Base-by-base conservation (phyloP, 2,888 invertebrate species). In the Dorcus hopei region DNA sequence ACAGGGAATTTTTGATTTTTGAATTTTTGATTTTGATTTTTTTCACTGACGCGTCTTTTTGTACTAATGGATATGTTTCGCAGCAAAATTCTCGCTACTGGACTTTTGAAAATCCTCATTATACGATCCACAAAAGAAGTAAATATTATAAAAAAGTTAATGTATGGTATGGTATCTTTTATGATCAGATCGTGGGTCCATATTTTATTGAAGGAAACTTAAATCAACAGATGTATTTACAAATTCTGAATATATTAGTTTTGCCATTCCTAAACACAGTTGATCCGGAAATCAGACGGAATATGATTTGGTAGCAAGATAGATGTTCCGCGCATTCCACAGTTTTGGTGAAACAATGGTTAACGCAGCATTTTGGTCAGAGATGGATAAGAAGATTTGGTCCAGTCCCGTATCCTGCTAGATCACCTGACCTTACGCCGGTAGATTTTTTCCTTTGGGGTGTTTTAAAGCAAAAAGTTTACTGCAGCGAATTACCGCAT, bases 261-360 rank as follows among this genome's bases (percentile, higher is more conserved):
- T 41, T 41, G 14, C 41, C 41, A 11, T 14, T 11, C 11, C 14
- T 41, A 41, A n/a, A 41, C 9, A 41, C n/a, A 11, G 5, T 41
- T 41, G 14, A 9, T 43, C 50, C 33, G 23, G 45, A 49, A 41
- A 42, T 42, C 6, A 23, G 41, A 14, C 5, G 33, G 38, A 43
- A 50, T n/a, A 40, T 56, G 4, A 19, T 42, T 43, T 56, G 43
- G 50, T 51, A 56, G 33, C 45, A 51, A 43, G 56, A 56, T 38
- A 26, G 55, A 5, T 49, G 42, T 19, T 49, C 41, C 19, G 55
- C 49, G 16, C 49, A 43, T 56, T 49, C 50, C 3, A 49, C 39
- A 11, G 33, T 56, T 23, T 51, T 56, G 39, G 23, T 51, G 11
- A 33, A 40, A 19, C 50, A 56, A 14, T 55, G 40, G 14, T 42